These are phyloP conservation scores for Augochlorella aurata DNA, from an alignment of 2,888 invertebrate genomes.

Conservation along the genomic window DNA sequence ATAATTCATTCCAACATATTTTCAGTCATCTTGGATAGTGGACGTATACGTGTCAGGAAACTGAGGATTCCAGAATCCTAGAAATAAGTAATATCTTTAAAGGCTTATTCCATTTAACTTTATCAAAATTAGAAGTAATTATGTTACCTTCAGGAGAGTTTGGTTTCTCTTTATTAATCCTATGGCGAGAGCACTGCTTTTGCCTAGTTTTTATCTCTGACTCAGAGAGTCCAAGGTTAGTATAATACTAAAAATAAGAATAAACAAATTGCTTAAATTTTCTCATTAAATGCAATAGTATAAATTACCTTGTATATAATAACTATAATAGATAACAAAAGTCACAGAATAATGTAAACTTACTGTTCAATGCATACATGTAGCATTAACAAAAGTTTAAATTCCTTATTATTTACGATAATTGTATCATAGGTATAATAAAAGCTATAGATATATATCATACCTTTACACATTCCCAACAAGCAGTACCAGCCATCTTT, in stretches of 20 bases:
- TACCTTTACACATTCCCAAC: conserved; percentile 80
- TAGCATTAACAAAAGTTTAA: conserved; percentile 20
- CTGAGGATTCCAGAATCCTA: conserved; percentile 80
- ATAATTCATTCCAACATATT: neutral
- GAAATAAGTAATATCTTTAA: conserved; percentile 28
- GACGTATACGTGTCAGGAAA: conserved; percentile 73
- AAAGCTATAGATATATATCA: conserved; percentile 24
- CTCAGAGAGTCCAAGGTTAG: conserved; percentile 75
- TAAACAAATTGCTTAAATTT: neutral
- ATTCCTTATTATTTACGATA: neutral
- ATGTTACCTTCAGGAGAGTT: conserved; percentile 79
- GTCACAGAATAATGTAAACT: neutral
- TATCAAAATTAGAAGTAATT: conserved; percentile 1
- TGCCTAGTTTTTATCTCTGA: conserved; percentile 79
- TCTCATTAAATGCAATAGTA: neutral
- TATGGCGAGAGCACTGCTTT: conserved; percentile 83
- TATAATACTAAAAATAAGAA: conserved; percentile 74
- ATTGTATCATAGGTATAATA: neutral
- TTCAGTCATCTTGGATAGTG: conserved; percentile 24
- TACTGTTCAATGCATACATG: conserved; percentile 25
- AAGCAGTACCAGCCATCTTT: conserved; percentile 80
- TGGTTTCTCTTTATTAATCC: conserved; percentile 77
- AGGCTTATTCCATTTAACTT: neutral
- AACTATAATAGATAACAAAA: neutral
- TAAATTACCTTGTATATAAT: conserved; percentile 8